phyloP scores from a whole-genome alignment of 2,113 vertebrate genomes.

The Neofelis nebulosa region DNA sequence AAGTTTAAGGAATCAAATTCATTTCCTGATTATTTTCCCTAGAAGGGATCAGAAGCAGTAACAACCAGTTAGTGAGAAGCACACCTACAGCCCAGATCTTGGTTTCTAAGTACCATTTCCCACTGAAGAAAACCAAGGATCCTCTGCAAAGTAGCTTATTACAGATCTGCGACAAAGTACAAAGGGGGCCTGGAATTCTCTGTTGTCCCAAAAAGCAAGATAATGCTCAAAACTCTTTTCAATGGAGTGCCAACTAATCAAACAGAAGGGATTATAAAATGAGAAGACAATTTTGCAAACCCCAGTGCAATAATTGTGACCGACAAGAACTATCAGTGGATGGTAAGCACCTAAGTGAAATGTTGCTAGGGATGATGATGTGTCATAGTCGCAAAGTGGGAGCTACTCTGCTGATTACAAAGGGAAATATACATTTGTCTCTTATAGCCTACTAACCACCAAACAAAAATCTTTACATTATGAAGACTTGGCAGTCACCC shows the following conservation, averaged over 20 bases:
- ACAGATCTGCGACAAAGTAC: neutral
- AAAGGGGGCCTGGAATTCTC: neutral
- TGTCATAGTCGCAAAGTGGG: neutral
- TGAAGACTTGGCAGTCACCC: neutral
- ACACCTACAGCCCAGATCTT: neutral
- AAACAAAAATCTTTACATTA: neutral
- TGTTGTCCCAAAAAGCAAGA: neutral
- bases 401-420: neutral
- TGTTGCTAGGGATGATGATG: too few species aligned
- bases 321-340: neutral
- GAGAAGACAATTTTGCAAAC: neutral
- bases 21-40: neutral
- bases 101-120: neutral
- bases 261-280: neutral
- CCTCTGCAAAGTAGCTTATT: neutral
- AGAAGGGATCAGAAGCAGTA: neutral
- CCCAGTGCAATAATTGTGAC: neutral
- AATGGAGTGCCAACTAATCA: neutral
- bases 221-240: neutral
- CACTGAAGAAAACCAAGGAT: neutral
- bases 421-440: neutral
- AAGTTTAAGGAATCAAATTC: neutral
- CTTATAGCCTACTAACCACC: neutral
- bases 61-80: too few species aligned
- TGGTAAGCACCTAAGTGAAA: neutral